Evolutionary conservation across 2,797 vertebrate genomes (phyloP).

Genomic region (Chrosomus eos): DNA sequence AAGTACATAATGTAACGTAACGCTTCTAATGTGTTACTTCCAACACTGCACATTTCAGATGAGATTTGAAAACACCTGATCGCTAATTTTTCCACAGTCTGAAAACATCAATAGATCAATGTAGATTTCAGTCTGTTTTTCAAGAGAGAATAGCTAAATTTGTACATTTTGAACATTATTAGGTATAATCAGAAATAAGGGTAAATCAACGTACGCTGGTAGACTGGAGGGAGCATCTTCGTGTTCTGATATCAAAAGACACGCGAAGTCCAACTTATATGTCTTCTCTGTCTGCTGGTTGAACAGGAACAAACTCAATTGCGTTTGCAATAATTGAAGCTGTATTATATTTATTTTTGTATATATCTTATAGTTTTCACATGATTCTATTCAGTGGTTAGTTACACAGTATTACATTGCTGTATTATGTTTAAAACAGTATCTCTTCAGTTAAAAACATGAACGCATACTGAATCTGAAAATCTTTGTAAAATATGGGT

Average conservation of each 20-base stretch:
- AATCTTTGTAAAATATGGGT: no score
- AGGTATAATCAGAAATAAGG: neutral
- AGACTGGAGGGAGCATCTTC: neutral
- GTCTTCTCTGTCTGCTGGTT: neutral
- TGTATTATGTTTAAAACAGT: no score
- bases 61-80: neutral
- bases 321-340: neutral
- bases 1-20: no score
- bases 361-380: no score
- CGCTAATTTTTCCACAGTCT: neutral
- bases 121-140: neutral
- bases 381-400: neutral
- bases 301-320: neutral
- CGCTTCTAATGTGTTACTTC: no score
- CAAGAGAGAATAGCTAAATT: neutral
- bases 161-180: neutral
- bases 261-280: no score
- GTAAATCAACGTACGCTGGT: neutral
- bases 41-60: no score
- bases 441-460: no score
- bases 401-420: no score
- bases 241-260: no score
- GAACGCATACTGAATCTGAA: no score
- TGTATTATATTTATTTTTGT: no score
- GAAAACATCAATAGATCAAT: neutral